These are phyloP conservation scores for Phymastichus coffea DNA, from an alignment of 1,140 invertebrate genomes.

Conservation along the genomic window DNA sequence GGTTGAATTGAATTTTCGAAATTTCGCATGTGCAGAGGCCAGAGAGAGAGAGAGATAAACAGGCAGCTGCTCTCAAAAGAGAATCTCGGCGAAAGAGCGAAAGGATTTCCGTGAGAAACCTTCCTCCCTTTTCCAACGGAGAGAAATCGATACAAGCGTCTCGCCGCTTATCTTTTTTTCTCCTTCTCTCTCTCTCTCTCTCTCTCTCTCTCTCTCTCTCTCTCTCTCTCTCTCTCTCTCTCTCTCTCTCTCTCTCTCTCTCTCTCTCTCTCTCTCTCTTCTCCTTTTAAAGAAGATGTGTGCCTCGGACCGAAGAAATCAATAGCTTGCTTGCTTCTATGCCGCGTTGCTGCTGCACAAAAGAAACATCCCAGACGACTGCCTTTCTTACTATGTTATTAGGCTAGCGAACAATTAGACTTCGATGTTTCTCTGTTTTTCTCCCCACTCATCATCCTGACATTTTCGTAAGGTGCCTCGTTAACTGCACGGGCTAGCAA, in stretches of 20 bases:
- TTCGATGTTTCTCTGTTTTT: too few species aligned
- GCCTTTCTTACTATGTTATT: too few species aligned
- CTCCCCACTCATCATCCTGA: too few species aligned
- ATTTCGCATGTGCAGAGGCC: neutral
- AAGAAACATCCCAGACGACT: too few species aligned
- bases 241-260: neutral
- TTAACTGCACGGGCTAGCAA: too few species aligned
- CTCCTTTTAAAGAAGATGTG: slow-evolving; percentile 20
- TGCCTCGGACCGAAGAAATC: too few species aligned
- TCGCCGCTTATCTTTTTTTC: neutral
- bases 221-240: neutral
- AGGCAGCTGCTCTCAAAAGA: neutral
- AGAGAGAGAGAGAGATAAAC: neutral
- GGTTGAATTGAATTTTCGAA: neutral
- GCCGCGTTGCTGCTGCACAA: too few species aligned
- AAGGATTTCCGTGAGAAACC: slow-evolving; percentile 36
- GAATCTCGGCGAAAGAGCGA: slow-evolving; percentile 25
- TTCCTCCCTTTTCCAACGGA: slow-evolving; percentile 8
- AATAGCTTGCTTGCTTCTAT: too few species aligned
- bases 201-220: neutral
- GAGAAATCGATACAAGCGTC: slow-evolving; percentile 17
- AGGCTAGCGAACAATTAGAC: too few species aligned
- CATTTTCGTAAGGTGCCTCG: too few species aligned
- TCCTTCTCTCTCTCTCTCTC: neutral
- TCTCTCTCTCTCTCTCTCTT: slow-evolving; percentile 32